Conservation (phyloP, 2,888 invertebrate genomes). For the Lithophane ornitopus region DNA sequence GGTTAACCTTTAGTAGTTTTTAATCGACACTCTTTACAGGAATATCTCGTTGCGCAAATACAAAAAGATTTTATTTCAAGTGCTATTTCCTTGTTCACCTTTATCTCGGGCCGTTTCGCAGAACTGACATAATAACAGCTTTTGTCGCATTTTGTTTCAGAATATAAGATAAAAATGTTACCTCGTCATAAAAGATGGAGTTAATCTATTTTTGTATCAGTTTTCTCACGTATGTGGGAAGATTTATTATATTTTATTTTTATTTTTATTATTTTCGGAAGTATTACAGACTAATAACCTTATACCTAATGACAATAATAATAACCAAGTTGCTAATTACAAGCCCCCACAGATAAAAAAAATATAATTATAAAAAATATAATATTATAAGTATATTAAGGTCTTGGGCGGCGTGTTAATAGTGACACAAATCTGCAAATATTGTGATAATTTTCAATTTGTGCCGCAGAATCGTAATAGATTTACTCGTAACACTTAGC, state of each 20-base stretch:
- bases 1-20: not conserved
- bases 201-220: not conserved
- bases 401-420: not conserved
- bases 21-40: not conserved
- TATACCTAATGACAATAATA: too few species aligned
- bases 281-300: too few species aligned
- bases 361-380: too few species aligned
- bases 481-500: too few species aligned
- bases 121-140: conserved; percentile 34
- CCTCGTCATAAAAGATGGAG: not conserved
- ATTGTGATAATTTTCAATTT: not conserved
- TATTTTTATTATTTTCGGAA: too few species aligned
- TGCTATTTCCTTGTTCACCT: conserved; percentile 24
- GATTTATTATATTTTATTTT: not conserved
- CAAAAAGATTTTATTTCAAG: conserved; percentile 16
- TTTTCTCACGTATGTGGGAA: too few species aligned
- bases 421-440: not conserved
- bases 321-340: too few species aligned
- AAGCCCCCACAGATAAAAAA: too few species aligned
- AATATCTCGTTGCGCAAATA: conserved; percentile 7
- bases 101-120: conserved; percentile 25
- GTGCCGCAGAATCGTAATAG: not conserved
- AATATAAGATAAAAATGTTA: conserved; percentile 35
- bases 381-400: too few species aligned
- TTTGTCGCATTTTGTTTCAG: conserved; percentile 28